Percentiles rank a stretch among this genome's conserved stretches.
Conservation (phyloP, 2,113 vertebrate species). For the Recurvirostra avosetta region DNA sequence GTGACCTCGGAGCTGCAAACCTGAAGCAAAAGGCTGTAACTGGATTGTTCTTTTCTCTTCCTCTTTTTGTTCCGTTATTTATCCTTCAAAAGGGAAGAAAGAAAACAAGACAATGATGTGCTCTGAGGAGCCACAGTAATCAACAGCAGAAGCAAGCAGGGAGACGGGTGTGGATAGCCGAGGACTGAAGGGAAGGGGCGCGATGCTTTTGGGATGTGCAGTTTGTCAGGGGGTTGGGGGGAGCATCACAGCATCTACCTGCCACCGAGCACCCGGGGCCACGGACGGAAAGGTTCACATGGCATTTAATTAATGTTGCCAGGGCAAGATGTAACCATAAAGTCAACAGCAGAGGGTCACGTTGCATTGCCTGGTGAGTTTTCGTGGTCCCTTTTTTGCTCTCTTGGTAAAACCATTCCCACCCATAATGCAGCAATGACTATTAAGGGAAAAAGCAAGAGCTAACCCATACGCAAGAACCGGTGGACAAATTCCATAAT, state of each 20-base stretch:
- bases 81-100: not conserved
- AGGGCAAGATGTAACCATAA: accelerated
- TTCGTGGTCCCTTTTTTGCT: accelerated
- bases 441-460: not conserved
- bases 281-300: accelerated
- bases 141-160: not conserved
- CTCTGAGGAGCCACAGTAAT: not conserved
- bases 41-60: not conserved
- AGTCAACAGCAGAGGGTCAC: accelerated
- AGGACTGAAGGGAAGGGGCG: not conserved
- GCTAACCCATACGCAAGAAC: not conserved
- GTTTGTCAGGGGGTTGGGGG: not conserved
- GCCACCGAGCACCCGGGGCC: not conserved
- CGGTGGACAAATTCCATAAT: not conserved
- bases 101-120: not conserved
- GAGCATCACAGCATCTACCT: accelerated
- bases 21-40: not conserved
- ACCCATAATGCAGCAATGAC: accelerated
- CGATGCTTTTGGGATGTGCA: accelerated
- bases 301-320: not conserved
- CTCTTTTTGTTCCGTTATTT: not conserved
- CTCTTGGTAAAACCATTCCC: not conserved
- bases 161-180: not conserved
- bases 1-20: not conserved
- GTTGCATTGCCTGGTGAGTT: no score